Evolutionary conservation across 2,797 vertebrate species (phyloP), one percentile per base, ranked within the genome.

Genomic region (Sphenopsis melanotis): DNA sequence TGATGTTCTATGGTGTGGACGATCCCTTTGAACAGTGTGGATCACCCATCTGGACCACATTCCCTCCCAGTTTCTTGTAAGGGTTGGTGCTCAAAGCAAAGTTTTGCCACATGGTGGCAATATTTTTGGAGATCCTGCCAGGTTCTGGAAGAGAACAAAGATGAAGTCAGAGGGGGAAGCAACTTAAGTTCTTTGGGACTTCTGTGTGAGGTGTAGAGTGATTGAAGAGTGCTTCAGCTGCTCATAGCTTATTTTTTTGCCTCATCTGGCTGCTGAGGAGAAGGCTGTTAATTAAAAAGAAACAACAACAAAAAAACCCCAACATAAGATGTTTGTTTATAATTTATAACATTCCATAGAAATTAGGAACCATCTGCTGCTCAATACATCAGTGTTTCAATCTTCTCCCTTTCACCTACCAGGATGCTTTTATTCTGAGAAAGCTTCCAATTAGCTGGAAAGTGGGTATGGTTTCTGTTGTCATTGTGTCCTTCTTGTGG

Each of bases 311-410:
- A n/a, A 32, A 49, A 34, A 15, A 20, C 1, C 36, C 23, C 42
- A 36, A 13, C 68, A 29, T 85, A 94, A 89, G 69, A 91, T 95
- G 83, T 97, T 96, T 97, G 88, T 97, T 96, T 97, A 89, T 97
- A 95, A 96, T 96, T 96, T 95, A 94, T 87, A 80, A 86, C 89
- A 90, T 91, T 70, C 91, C 91, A 52, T 74, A 91, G 95, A 96
- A 97, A 96, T 94, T 81, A 96, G 92, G 77, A 95, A 96, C 93
- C 93, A 97, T 97, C 95, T 98, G 93, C 64, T 97, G 11, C 84
- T 97, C 52, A 46, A 82, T 87, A 79, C 84, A 90, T 96, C 93
- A 91, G 30, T 93, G 93, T 97, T 97, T 97, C 91, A 94, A 5
- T 88, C 79, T 94, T 94, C 41, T 96, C 63, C 50, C 44, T 57